A percentile compares a stretch with the other conserved stretches of the same genome.
Conservation (phyloP, 2,888 invertebrate genomes). For the Ligdia adustata region DNA sequence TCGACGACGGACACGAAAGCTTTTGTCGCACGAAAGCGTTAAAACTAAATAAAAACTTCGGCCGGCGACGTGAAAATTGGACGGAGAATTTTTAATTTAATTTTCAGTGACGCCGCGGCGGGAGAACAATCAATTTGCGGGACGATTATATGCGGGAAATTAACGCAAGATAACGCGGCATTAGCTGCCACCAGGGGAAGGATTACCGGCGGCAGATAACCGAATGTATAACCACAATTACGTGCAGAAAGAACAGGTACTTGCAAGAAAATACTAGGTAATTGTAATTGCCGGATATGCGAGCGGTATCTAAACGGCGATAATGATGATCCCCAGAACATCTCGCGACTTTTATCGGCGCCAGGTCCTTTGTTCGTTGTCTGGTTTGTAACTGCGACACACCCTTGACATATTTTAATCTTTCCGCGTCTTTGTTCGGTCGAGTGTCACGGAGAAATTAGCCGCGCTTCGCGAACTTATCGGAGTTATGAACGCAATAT, state of each 20-base stretch:
- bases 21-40: slow-evolving; percentile 9
- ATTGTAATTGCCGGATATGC: slow-evolving; percentile 47
- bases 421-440: slow-evolving; percentile 59
- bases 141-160: slow-evolving; percentile 66
- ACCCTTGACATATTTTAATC: slow-evolving; percentile 66
- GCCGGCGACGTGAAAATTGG: slow-evolving; percentile 10
- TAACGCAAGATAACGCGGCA: slow-evolving; percentile 73
- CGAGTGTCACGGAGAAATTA: slow-evolving; percentile 53
- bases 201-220: slow-evolving; percentile 69
- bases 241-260: slow-evolving; percentile 61
- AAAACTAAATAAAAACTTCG: slow-evolving; percentile 20
- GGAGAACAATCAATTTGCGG: slow-evolving; percentile 67
- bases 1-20: slow-evolving; percentile 6
- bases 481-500: slow-evolving; percentile 49
- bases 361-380: slow-evolving; percentile 63
- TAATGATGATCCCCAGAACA: slow-evolving; percentile 55
- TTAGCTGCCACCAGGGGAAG: slow-evolving; percentile 71
- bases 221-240: slow-evolving; percentile 72
- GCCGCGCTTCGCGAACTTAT: slow-evolving; percentile 59
- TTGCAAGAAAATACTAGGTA: slow-evolving; percentile 59
- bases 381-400: slow-evolving; percentile 45
- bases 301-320: slow-evolving; percentile 64
- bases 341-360: slow-evolving; percentile 63
- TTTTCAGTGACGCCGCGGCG: slow-evolving; percentile 39
- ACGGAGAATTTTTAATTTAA: slow-evolving; percentile 46